phyloP scores from a whole-genome alignment of 2,113 vertebrate genomes.

The Plectropomus leopardus region DNA sequence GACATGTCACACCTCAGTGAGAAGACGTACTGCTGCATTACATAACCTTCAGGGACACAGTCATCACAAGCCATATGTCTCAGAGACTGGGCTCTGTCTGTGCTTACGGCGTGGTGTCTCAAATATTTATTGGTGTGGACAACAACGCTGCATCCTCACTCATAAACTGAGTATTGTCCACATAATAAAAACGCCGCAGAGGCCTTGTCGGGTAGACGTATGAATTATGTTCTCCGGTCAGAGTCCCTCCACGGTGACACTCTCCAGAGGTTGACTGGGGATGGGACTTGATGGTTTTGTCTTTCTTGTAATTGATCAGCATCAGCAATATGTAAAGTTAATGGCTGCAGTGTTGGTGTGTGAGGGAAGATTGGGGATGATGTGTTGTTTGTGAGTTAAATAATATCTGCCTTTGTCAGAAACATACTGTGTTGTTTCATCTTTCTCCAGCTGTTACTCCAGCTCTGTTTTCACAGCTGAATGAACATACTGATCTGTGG shows the following conservation, averaged over 20 bases:
- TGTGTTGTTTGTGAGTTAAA: slow-evolving; percentile 8
- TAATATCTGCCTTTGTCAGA: slow-evolving; percentile 21
- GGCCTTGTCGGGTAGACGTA: slow-evolving; percentile 32
- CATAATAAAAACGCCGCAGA: slow-evolving; percentile 23
- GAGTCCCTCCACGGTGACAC: slow-evolving; percentile 23
- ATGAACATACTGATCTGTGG: neutral
- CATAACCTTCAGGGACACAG: slow-evolving; percentile 52
- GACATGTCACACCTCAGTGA: slow-evolving; percentile 59
- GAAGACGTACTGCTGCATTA: slow-evolving; percentile 55
- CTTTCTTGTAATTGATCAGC: slow-evolving; percentile 12
- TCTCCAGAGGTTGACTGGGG: neutral
- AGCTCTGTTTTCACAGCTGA: slow-evolving; percentile 6
- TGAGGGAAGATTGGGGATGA: neutral
- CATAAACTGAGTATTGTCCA: slow-evolving; percentile 36
- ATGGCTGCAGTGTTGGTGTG: neutral
- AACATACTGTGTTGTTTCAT: neutral
- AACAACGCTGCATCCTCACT: slow-evolving; percentile 18
- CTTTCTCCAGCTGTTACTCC: neutral
- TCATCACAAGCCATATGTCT: slow-evolving; percentile 39
- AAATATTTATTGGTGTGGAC: slow-evolving; percentile 48
- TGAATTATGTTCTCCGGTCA: slow-evolving; percentile 1
- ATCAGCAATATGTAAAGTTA: neutral
- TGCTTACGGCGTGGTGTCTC: slow-evolving; percentile 5
- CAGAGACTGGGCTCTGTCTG: slow-evolving; percentile 30
- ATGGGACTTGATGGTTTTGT: slow-evolving; percentile 5